A percentile compares a stretch with the other conserved stretches of the same genome.
Evolutionary conservation across 2,797 vertebrate genomes (phyloP).

Genomic region (Sorex maritimensis): DNA sequence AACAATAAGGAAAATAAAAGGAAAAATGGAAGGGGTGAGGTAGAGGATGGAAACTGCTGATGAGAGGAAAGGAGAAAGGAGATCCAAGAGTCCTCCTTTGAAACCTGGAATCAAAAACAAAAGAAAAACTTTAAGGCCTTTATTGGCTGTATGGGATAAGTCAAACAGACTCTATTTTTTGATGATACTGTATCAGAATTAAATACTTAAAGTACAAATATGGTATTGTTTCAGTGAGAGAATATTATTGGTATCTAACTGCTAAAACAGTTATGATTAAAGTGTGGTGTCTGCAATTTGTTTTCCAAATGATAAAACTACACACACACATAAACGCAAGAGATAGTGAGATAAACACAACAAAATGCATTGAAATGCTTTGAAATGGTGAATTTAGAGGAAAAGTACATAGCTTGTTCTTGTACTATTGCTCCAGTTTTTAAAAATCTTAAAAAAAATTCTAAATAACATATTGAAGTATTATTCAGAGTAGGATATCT

Average conservation of each 20-base stretch:
- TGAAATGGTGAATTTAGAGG: background rate
- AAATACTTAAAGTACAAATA: too few species aligned
- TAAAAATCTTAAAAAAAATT: slow-evolving; percentile 11
- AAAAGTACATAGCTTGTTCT: background rate
- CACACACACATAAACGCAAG: background rate
- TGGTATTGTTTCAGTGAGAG: too few species aligned
- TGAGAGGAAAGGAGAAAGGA: too few species aligned
- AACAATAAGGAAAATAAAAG: too few species aligned
- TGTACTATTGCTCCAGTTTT: slow-evolving; percentile 4
- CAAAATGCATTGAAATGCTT: slow-evolving; percentile 43
- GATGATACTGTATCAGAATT: too few species aligned
- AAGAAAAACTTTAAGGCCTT: too few species aligned
- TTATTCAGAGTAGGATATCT: background rate
- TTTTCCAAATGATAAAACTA: background rate
- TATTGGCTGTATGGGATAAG: too few species aligned
- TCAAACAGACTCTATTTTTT: too few species aligned
- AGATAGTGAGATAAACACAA: slow-evolving; percentile 1
- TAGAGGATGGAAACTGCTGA: too few species aligned
- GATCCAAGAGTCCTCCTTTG: too few species aligned
- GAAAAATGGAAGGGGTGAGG: too few species aligned
- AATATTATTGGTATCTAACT: background rate
- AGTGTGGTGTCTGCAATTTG: background rate
- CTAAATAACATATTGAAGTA: background rate
- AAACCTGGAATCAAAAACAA: too few species aligned
- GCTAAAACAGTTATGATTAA: slow-evolving; percentile 32